Base-by-base conservation (phyloP, 2,797 vertebrate genomes). In the Alectoris magna region DNA sequence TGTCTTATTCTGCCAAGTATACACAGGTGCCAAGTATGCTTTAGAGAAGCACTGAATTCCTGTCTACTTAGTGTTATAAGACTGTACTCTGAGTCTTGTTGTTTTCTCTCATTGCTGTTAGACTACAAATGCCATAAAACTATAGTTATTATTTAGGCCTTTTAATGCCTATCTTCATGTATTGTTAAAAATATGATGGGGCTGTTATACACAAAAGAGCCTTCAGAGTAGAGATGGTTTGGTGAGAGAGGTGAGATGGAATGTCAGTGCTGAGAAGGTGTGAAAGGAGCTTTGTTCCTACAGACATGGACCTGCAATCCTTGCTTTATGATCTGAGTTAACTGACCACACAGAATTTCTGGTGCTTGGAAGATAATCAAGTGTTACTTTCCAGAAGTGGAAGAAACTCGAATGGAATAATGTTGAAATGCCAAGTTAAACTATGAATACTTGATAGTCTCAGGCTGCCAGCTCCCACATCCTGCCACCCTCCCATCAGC, bases 371-470 rank as follows among this genome's bases (percentile, higher is more conserved):
- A 95, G 63, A 60, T n/a, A 68, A 38, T 81, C 62, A 62, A 86
- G 14, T 18, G 19, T 78, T 66, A 55, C 49, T 90, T 96, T 84
- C 22, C 83, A 88, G 70, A 84, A 75, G 1, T 58, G 67, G 18
- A 91, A 27, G 26, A 84, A 94, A 75, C 19, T 26, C 59, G 59
- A 59, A 29, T 87, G 46, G 16, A 86, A 90, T 68, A 81, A 15
- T 75, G 44, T 46, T 84, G 56, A 81, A 94, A 90, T 55, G 66
- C 41, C 67, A 84, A 59, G 67, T 84, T 84, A 68, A 90, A 41
- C 66, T 81, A 74, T 81, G 80, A 90, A 84, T 93, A 94, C 91
- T 69, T 88, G 62, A 72, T 68, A 59, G 63, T 46, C 59, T 62
- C 1, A 14, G 83, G 11, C 76, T 90, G 83, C 67, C 70, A 86